Evolutionary conservation across 1,140 invertebrate species (phyloP).

Genomic region (Eurosta solidaginis): DNA sequence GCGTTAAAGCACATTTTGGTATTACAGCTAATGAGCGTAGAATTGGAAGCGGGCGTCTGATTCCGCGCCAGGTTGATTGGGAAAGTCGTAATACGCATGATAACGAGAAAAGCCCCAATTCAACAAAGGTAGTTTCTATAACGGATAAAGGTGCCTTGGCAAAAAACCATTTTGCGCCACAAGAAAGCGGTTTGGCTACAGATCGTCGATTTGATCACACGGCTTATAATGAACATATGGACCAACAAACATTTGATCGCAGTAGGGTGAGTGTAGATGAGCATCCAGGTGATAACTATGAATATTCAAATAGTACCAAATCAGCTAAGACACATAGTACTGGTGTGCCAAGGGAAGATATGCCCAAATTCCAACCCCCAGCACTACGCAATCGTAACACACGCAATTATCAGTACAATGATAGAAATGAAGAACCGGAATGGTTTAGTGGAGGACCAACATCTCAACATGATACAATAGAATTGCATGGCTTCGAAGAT

Average conservation of each 20-base stretch:
- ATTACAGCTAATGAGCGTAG: slow-evolving; percentile 61
- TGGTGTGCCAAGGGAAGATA: not conserved
- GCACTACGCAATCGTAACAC: not conserved
- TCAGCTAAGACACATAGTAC: not conserved
- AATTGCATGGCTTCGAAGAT: slow-evolving; percentile 88
- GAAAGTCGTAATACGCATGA: slow-evolving; percentile 58
- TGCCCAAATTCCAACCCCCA: not conserved
- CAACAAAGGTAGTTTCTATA: not conserved
- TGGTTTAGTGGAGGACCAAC: slow-evolving; percentile 87
- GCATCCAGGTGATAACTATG: not conserved
- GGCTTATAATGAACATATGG: not conserved
- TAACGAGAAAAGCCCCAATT: not conserved
- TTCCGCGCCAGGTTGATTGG: slow-evolving; percentile 67
- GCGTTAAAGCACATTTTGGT: too few relatives aligned
- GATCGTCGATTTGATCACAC: not conserved
- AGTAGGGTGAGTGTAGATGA: not conserved
- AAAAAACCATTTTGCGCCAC: not conserved
- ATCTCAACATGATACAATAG: slow-evolving; percentile 91
- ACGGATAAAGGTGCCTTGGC: not conserved
- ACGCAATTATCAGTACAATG: slow-evolving; percentile 61
- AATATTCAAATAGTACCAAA: not conserved
- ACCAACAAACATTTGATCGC: slow-evolving; percentile 4
- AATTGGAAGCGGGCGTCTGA: slow-evolving; percentile 76
- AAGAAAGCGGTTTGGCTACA: not conserved
- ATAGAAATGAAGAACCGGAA: slow-evolving; percentile 68